Percentiles rank a stretch among this genome's conserved stretches.
phyloP scores from a whole-genome alignment of 2,888 invertebrate genomes.

The Mythimna albipuncta region DNA sequence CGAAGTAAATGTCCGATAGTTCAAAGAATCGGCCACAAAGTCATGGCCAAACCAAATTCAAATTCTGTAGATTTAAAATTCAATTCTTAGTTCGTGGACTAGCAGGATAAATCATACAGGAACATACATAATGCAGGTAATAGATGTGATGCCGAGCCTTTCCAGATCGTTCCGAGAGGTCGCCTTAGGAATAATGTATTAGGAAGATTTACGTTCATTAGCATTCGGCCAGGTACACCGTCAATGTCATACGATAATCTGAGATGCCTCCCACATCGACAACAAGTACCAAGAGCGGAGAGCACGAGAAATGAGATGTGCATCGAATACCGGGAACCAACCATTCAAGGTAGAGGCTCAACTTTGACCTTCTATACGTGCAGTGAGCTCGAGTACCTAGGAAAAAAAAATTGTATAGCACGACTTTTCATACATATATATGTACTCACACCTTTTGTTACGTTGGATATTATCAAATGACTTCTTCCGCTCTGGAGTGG shows the following conservation, averaged over 20 bases:
- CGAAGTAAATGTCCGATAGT: slow-evolving; percentile 21
- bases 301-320: slow-evolving; percentile 70
- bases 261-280: slow-evolving; percentile 75
- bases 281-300: slow-evolving; percentile 61
- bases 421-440: not conserved
- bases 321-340: slow-evolving; percentile 68
- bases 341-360: slow-evolving; percentile 70
- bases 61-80: slow-evolving; percentile 32
- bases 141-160: slow-evolving; percentile 66
- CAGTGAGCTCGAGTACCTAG: slow-evolving; percentile 24
- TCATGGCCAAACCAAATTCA: slow-evolving; percentile 6
- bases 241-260: slow-evolving; percentile 82
- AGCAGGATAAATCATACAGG: slow-evolving; percentile 59
- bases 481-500: too few relatives aligned
- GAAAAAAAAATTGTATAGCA: slow-evolving; percentile 14
- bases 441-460: not conserved
- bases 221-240: slow-evolving; percentile 74
- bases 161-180: slow-evolving; percentile 74
- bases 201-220: slow-evolving; percentile 73
- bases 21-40: slow-evolving; percentile 14
- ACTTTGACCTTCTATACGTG: slow-evolving; percentile 68
- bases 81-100: slow-evolving; percentile 30
- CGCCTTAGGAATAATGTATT: slow-evolving; percentile 73
- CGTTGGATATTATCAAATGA: too few relatives aligned
- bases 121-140: slow-evolving; percentile 69